Evolutionary conservation across 2,888 invertebrate genomes (phyloP).

Genomic region (Furcula furcula): DNA sequence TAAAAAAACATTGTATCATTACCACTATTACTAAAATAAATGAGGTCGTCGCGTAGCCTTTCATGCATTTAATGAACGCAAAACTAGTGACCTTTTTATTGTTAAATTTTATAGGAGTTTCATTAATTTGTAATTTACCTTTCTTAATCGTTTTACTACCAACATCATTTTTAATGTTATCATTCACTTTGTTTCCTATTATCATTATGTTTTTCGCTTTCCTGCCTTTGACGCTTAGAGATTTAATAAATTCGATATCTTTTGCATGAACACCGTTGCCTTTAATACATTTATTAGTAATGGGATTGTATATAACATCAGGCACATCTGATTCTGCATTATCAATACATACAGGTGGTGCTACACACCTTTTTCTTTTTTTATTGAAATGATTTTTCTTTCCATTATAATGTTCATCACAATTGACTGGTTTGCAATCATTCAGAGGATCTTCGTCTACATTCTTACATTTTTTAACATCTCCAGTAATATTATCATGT

Average conservation of each 20-base stretch:
- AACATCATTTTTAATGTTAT: too few relatives aligned
- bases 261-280: constrained; percentile 35
- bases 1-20: constrained; percentile 50
- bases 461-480: constrained; percentile 37
- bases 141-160: too few relatives aligned
- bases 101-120: too few relatives aligned
- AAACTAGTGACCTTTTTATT: constrained; percentile 6
- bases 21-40: constrained; percentile 41
- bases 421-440: constrained; percentile 59
- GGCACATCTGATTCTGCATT: constrained; percentile 28
- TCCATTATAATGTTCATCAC: constrained; percentile 61
- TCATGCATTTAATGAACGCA: neutral
- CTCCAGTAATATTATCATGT: constrained; percentile 19
- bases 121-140: too few relatives aligned
- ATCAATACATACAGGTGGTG: constrained; percentile 40
- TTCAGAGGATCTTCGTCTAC: constrained; percentile 60
- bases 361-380: constrained; percentile 41
- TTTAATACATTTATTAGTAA: constrained; percentile 45
- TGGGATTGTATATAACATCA: constrained; percentile 44
- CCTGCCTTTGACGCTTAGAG: constrained; percentile 27
- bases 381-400: constrained; percentile 44
- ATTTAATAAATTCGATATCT: constrained; percentile 52
- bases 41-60: constrained; percentile 35
- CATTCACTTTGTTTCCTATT: constrained; percentile 34
- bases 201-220: constrained; percentile 46